phyloP scores from a whole-genome alignment of 2,113 vertebrate species.

The Mixornis gularis region DNA sequence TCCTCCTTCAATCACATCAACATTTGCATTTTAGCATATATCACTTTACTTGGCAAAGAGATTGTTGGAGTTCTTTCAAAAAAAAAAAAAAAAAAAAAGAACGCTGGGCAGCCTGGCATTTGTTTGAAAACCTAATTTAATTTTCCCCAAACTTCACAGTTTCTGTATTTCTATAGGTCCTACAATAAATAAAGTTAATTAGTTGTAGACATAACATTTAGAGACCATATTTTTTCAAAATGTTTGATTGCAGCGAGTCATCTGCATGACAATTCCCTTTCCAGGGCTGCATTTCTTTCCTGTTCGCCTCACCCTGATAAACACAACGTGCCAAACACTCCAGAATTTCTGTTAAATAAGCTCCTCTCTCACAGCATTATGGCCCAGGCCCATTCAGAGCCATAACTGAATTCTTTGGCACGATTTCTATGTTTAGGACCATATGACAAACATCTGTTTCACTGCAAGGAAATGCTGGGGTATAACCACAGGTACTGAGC shows the following conservation, averaged over 20 bases:
- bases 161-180: slow-evolving; percentile 12
- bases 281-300: neutral
- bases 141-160: slow-evolving; percentile 26
- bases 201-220: slow-evolving; percentile 34
- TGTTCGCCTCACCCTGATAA: neutral
- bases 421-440: neutral
- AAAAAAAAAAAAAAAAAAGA: neutral
- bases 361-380: fast-evolving
- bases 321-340: neutral
- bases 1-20: neutral
- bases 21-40: slow-evolving; percentile 36
- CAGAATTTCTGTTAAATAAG: slow-evolving; percentile 18
- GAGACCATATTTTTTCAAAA: neutral
- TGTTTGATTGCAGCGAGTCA: slow-evolving; percentile 12
- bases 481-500: neutral
- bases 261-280: neutral
- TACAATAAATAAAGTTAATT: slow-evolving; percentile 37
- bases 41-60: slow-evolving; percentile 8
- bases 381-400: neutral
- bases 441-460: slow-evolving; percentile 34
- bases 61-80: neutral
- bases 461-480: neutral
- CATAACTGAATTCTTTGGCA: neutral
- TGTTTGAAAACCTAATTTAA: slow-evolving; percentile 25
- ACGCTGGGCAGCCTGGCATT: neutral